Percentiles rank a stretch among this genome's conserved stretches.
Evolutionary conservation across 2,888 invertebrate species (phyloP).

Genomic region (Synanthedon vespiformis): DNA sequence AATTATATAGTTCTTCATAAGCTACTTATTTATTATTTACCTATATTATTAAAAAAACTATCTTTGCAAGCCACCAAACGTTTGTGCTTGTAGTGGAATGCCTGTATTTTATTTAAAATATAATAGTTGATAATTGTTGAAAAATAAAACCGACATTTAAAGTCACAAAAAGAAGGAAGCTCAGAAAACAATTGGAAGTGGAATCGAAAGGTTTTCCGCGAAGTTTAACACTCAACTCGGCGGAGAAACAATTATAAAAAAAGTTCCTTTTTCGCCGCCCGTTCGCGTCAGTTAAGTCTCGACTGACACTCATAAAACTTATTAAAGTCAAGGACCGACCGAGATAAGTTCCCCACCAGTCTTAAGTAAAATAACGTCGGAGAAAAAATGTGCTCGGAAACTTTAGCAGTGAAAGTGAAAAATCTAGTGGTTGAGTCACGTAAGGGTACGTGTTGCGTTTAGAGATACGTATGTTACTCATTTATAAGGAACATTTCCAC

Average conservation of each 20-base stretch:
- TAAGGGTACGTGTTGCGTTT: constrained; percentile 54
- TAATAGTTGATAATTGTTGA: too few relatives aligned
- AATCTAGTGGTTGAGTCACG: constrained; percentile 22
- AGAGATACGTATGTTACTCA: constrained; percentile 25
- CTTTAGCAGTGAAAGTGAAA: constrained; percentile 59
- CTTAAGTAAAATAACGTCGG: constrained; percentile 68
- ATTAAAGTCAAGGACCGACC: constrained; percentile 70
- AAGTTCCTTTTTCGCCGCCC: constrained; percentile 61
- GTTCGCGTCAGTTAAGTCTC: constrained; percentile 65
- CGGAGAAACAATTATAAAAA: constrained; percentile 65
- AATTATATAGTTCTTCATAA: too few relatives aligned
- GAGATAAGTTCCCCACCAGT: constrained; percentile 64
- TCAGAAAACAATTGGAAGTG: constrained; percentile 2
- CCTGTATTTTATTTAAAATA: too few relatives aligned
- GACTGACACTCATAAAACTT: constrained; percentile 70
- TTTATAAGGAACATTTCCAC: constrained; percentile 13
- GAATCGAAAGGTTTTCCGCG: constrained; percentile 2
- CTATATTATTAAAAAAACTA: too few relatives aligned
- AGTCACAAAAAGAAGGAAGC: not conserved
- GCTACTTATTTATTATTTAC: too few relatives aligned
- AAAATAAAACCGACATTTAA: too few relatives aligned
- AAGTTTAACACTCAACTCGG: constrained; percentile 9
- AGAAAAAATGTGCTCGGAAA: constrained; percentile 59
- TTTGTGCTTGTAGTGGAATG: too few relatives aligned
- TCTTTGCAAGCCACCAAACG: too few relatives aligned